phyloP scores from a whole-genome alignment of 2,888 invertebrate species.

The Barypeithes pellucidus region DNA sequence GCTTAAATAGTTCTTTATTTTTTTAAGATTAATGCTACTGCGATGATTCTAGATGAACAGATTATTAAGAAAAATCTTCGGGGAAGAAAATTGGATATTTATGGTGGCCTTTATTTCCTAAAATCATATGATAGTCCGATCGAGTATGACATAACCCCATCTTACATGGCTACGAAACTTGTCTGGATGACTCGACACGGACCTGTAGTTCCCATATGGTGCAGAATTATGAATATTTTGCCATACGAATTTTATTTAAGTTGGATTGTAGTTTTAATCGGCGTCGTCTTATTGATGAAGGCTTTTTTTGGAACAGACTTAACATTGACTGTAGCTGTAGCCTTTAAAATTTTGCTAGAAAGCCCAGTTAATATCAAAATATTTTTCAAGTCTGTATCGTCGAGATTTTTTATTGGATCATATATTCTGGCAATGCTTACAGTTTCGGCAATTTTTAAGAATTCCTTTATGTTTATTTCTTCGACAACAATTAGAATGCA shows the following conservation, averaged over 20 bases:
- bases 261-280: not conserved
- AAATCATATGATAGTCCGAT: not conserved
- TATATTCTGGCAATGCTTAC: slow-evolving; percentile 13
- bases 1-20: not conserved
- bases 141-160: slow-evolving; percentile 11
- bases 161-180: not conserved
- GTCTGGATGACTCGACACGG: slow-evolving; percentile 3
- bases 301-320: not conserved
- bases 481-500: slow-evolving; percentile 11
- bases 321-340: not conserved
- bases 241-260: not conserved
- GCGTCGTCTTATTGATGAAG: not conserved
- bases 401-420: not conserved
- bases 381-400: too few species aligned
- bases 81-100: slow-evolving; percentile 15
- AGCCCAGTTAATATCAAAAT: not conserved
- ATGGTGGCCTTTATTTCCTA: not conserved
- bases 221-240: slow-evolving; percentile 2
- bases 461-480: slow-evolving; percentile 7
- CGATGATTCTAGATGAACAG: not conserved
- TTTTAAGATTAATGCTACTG: not conserved
- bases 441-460: slow-evolving; percentile 20
- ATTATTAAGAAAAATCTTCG: not conserved
- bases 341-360: not conserved
- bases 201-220: not conserved